Conservation (phyloP, 2,113 vertebrate species). For the Cynopterus brachyotis region DNA sequence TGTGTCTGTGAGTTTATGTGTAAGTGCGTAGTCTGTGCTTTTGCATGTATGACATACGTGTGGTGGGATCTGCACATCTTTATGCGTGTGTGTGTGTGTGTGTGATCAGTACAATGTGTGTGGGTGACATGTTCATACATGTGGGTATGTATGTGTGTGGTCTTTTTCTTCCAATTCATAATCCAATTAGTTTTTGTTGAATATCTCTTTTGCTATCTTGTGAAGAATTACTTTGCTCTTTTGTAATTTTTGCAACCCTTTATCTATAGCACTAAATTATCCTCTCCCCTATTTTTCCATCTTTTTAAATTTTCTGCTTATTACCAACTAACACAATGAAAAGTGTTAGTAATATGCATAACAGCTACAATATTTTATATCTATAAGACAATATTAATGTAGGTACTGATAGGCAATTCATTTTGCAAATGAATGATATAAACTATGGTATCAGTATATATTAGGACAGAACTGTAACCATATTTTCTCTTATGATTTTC, state of each 20-base stretch:
- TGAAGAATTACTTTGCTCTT: not conserved
- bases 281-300: not conserved
- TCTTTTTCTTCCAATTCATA: not conserved
- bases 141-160: not conserved
- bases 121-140: not conserved
- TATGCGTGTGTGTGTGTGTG: not conserved
- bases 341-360: not conserved
- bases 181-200: not conserved
- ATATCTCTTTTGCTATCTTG: not conserved
- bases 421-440: not conserved
- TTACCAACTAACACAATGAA: conserved; percentile 30
- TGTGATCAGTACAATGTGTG: not conserved
- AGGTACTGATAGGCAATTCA: not conserved
- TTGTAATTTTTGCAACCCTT: not conserved
- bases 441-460: not conserved
- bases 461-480: not conserved
- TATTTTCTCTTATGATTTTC: not conserved
- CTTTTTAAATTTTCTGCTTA: conserved; percentile 29
- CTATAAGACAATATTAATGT: not conserved
- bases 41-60: not conserved
- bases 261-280: not conserved
- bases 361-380: not conserved
- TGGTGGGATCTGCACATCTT: not conserved
- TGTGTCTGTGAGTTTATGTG: not conserved
- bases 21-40: not conserved